Base-by-base conservation (phyloP, 2,113 vertebrate species). In the Seriola aureovittata region DNA sequence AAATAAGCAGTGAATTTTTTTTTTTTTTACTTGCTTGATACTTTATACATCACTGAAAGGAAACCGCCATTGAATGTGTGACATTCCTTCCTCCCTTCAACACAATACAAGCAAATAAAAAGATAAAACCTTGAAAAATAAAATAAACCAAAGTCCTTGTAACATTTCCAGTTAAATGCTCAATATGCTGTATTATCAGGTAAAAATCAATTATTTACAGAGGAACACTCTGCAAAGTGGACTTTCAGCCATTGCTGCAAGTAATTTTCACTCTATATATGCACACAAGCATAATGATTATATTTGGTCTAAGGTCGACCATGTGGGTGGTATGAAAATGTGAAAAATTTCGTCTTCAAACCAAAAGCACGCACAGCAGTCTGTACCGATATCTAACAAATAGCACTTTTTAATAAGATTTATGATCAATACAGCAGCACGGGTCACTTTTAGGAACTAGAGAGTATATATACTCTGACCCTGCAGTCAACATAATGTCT, bases 221-320 rank as follows among this genome's bases (percentile, higher is more conserved):
- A 66, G 58, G 55, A 76, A 65, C 60, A 71, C 54, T 55, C 46
- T 82, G 52, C 46, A 50, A 67, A 69, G 69, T 79, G 23, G 59
- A 63, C 44, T 57, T 71, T 72, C 4, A 75, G 52, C 32, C 32
- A 69, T 50, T 73, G 58, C 63, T 73, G 46, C 67, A 87, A 69
- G 68, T 76, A 62, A 84, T 52, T 54, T 81, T 64, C 25, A 77
- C 59, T 82, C 34, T 63, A 76, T 73, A 40, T 72, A 75, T 7
- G 46, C 64, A 89, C 63, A 67, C 70, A 72, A 0, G 2, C 12
- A 46, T 60, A 68, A 74, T 78, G 75, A 12, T 68, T 63, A 60
- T 34, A 71, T 85, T 72, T 87, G 78, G 75, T 87, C 85, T 70
- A 77, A 70, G 76, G 80, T 73, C 23, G 36, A 85, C 71, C n/a